These are phyloP conservation scores for Pygoscelis adeliae DNA, from an alignment of 2,113 vertebrate species.

Conservation along the genomic window DNA sequence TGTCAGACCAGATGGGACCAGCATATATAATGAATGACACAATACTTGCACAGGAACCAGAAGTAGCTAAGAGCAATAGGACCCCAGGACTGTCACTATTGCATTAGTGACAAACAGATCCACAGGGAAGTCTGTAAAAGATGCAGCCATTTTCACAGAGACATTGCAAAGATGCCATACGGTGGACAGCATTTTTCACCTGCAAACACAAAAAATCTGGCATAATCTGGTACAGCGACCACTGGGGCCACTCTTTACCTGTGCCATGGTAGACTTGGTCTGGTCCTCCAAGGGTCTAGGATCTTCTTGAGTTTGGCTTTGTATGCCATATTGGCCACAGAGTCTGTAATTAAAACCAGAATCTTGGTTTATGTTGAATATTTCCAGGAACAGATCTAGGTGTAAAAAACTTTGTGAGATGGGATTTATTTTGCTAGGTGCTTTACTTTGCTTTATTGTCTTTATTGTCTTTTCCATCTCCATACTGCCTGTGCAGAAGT, in stretches of 20 bases:
- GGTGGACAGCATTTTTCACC: not conserved
- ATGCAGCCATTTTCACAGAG: not conserved
- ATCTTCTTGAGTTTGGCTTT: not conserved
- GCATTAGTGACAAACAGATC: not conserved
- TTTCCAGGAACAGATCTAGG: not conserved
- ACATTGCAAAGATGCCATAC: not conserved
- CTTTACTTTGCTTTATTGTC: not conserved
- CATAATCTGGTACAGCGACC: not conserved
- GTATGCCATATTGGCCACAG: not conserved
- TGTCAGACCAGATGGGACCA: conserved; percentile 47
- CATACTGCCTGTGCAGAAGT: not conserved
- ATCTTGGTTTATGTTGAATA: not conserved
- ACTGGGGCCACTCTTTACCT: not conserved
- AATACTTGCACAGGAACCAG: conserved; percentile 29
- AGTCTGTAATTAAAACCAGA: not conserved
- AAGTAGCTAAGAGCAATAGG: not conserved
- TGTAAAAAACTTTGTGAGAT: not conserved
- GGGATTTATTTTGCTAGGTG: not conserved
- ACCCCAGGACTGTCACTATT: not conserved
- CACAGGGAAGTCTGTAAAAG: not conserved
- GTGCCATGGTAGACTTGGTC: not conserved
- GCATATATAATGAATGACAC: conserved; percentile 41
- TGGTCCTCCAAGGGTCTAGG: not conserved
- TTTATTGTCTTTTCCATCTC: not conserved
- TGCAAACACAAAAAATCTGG: not conserved